phyloP scores from a whole-genome alignment of 2,888 invertebrate species.

The Caenorhabditis sinica region DNA sequence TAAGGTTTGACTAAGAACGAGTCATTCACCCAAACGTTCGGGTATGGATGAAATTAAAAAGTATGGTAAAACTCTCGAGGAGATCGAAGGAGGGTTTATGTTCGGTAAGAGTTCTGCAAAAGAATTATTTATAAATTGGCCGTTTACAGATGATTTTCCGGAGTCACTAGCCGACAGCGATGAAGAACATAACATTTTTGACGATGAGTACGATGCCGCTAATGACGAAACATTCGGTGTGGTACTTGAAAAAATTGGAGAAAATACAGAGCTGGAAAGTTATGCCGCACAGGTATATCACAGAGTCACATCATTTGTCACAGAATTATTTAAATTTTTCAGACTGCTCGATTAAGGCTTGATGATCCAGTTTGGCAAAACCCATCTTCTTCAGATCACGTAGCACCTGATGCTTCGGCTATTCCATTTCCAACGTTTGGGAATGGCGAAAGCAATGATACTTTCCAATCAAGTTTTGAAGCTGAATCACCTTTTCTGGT shows the following conservation, averaged over 20 bases:
- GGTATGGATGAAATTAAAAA: constrained; percentile 65
- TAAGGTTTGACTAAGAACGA: constrained; percentile 16
- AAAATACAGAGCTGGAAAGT: constrained; percentile 74
- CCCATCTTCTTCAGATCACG: constrained; percentile 60
- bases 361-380: constrained; percentile 75
- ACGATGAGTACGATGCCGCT: constrained; percentile 76
- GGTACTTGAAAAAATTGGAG: constrained; percentile 58
- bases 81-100: constrained; percentile 66
- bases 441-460: constrained; percentile 1
- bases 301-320: not conserved
- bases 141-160: constrained; percentile 47
- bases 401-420: constrained; percentile 76
- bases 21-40: constrained; percentile 23
- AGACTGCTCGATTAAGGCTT: constrained; percentile 76
- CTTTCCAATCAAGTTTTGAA: constrained; percentile 50
- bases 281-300: constrained; percentile 75
- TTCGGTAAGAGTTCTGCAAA: constrained; percentile 43
- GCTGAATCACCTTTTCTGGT: constrained; percentile 55
- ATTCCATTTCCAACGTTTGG: constrained; percentile 69
- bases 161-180: constrained; percentile 57
- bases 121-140: not conserved
- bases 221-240: constrained; percentile 83
- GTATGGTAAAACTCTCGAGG: constrained; percentile 63
- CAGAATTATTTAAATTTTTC: constrained; percentile 12
- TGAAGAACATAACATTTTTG: constrained; percentile 62